Evolutionary conservation across 92 coral and sea anemone genomes (phyloP).

Genomic region (Scolanthus callimorphus): DNA sequence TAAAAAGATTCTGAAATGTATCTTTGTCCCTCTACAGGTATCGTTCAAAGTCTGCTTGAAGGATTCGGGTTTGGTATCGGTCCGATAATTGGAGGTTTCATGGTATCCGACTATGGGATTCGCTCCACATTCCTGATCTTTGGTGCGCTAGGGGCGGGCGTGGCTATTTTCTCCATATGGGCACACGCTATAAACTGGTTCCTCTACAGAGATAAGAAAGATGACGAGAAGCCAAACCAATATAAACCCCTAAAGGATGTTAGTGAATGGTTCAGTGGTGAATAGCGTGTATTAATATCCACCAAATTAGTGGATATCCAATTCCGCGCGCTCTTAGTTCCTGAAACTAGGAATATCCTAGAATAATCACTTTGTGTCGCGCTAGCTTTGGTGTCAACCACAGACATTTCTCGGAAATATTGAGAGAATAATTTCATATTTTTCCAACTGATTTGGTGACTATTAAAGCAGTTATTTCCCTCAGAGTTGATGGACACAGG

Average conservation of each 20-base stretch:
- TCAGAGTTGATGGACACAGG: too few species aligned
- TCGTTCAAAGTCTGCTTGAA: constrained; percentile 24
- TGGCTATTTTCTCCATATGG: constrained; percentile 20
- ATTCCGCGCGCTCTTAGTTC: too few species aligned
- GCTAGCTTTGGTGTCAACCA: too few species aligned
- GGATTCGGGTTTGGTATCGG: constrained; percentile 54
- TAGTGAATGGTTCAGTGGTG: background rate
- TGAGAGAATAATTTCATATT: too few species aligned
- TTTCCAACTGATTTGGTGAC: too few species aligned
- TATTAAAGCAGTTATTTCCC: too few species aligned
- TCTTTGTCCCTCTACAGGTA: constrained; percentile 14
- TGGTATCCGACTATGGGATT: constrained; percentile 22
- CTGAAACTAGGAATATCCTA: too few species aligned
- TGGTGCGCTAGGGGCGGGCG: constrained; percentile 39
- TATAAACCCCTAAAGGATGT: background rate
- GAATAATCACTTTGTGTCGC: too few species aligned
- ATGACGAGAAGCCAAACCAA: background rate
- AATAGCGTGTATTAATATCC: background rate
- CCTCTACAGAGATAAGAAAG: constrained; percentile 3
- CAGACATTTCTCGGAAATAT: too few species aligned
- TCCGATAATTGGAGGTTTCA: constrained; percentile 37
- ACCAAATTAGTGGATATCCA: too few species aligned
- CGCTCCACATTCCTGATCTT: constrained; percentile 30
- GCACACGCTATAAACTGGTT: constrained; percentile 17
- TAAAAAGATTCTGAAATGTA: too few species aligned